Conservation (phyloP, 2,113 vertebrate genomes). For the Uropsilus gracilis region DNA sequence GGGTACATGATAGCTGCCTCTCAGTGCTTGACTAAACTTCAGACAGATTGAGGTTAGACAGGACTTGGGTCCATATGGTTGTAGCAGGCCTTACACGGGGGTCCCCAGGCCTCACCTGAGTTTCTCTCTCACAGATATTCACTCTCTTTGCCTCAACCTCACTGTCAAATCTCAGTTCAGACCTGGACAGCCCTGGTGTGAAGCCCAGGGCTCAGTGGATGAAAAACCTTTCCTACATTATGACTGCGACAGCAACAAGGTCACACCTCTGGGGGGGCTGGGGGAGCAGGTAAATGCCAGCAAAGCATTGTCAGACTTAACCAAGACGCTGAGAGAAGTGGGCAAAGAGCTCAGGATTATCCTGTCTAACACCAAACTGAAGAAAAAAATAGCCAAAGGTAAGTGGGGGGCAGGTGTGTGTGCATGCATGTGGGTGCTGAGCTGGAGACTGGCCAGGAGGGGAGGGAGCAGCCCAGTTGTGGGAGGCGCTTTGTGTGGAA, state of each 20-base stretch:
- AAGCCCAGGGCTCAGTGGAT: neutral
- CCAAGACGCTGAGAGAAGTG: rapidly evolving
- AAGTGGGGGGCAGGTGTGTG: neutral
- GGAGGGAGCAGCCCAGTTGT: neutral
- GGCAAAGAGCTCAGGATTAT: neutral
- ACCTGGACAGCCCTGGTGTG: neutral
- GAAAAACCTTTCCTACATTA: neutral
- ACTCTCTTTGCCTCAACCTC: neutral
- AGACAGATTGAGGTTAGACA: rapidly evolving
- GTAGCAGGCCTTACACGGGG: neutral
- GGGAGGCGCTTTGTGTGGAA: neutral
- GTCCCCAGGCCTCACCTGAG: neutral
- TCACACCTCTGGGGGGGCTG: neutral
- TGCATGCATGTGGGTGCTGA: too few species aligned
- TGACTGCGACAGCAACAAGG: neutral
- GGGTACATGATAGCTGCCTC: neutral
- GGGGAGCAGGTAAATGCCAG: too few species aligned
- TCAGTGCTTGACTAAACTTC: too few species aligned
- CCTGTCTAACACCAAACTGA: neutral
- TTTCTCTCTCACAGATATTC: neutral
- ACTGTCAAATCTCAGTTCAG: neutral
- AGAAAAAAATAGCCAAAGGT: neutral
- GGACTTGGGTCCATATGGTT: neutral
- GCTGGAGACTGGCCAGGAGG: neutral
- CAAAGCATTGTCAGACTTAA: too few species aligned